These are phyloP conservation scores for Yponomeuta sedellus DNA, from an alignment of 2,888 invertebrate species.

Conservation along the genomic window DNA sequence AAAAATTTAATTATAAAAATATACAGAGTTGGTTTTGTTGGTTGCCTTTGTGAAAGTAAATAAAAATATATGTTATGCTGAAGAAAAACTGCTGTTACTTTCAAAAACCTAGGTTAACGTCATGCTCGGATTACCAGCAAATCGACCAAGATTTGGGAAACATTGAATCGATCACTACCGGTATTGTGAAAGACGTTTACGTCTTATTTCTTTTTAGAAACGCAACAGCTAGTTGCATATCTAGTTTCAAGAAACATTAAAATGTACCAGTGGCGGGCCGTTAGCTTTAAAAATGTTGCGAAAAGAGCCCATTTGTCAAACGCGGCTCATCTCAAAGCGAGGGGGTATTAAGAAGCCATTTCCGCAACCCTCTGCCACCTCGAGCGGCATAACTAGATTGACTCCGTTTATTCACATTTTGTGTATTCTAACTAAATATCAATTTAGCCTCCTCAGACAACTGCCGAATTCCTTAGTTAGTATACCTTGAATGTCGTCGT, in stretches of 20 bases:
- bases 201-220: not conserved
- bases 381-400: slow-evolving; percentile 61
- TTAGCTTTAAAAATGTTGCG: slow-evolving; percentile 11
- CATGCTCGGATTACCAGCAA: not conserved
- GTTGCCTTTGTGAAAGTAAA: slow-evolving; percentile 3
- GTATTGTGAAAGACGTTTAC: not conserved
- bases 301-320: slow-evolving; percentile 10
- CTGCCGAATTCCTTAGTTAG: not conserved
- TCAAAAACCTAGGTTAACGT: not conserved
- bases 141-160: not conserved
- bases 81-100: not conserved
- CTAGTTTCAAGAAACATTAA: not conserved
- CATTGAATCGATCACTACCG: not conserved
- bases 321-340: slow-evolving; percentile 12
- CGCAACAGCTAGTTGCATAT: not conserved
- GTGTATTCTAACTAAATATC: slow-evolving; percentile 41
- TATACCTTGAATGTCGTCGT: not conserved
- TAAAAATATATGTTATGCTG: not conserved
- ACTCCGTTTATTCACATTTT: slow-evolving; percentile 56
- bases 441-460: slow-evolving; percentile 27
- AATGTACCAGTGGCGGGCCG: not conserved
- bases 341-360: slow-evolving; percentile 41
- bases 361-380: slow-evolving; percentile 54
- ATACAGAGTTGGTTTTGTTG: not conserved
- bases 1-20: not conserved